Evolutionary conservation across 2,113 vertebrate species (phyloP), one percentile per base, ranked within the genome.

Genomic region (Salminus brasiliensis): DNA sequence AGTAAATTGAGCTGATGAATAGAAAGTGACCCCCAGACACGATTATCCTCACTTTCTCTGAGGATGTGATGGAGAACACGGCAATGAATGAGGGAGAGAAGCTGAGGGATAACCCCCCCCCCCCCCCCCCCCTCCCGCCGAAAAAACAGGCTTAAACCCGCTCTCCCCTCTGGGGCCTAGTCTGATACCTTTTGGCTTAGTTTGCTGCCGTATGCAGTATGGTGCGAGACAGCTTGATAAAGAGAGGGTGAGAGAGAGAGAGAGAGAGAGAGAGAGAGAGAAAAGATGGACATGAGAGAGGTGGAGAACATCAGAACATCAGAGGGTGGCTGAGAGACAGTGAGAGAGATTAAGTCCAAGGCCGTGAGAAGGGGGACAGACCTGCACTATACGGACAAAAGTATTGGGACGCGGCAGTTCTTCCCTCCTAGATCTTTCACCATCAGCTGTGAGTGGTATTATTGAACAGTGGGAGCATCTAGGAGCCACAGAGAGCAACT

Each of bases 1-100:
- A 69, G 72, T 83, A 83, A 85, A 87, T 81, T 87, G 79, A 81
- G 68, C 76, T 81, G 85, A 84, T 80, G 85, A 81, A 85, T 87
- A 79, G 65, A 60, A 85, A 81, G 81, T 80, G 81, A 85, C 72
- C 78, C 55, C 62, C 76, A 68, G 80, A 83, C 85, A 81, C 52
- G 72, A 65, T 78, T 80, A 62, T 55, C 74, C 80, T 82, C 32
- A 49, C 70, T 76, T 76, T 47, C 74, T 30, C 55, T 0, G 25
- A 47, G 47, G 49, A 36, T 76, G 43, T 52, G 69, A 80, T 76
- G 6, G 62, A 55, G 36, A 41, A 30, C 1, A 82, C 60, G 45
- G 34, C 27, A 65, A 80, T 84, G 72, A 72, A 43, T 39, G 39
- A 68, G 60, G 55, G 71, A 30, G 25, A 49, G 16, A 60, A 39